These are phyloP conservation scores for Leuciscus waleckii DNA, from an alignment of 2,797 vertebrate genomes.

Conservation along the genomic window DNA sequence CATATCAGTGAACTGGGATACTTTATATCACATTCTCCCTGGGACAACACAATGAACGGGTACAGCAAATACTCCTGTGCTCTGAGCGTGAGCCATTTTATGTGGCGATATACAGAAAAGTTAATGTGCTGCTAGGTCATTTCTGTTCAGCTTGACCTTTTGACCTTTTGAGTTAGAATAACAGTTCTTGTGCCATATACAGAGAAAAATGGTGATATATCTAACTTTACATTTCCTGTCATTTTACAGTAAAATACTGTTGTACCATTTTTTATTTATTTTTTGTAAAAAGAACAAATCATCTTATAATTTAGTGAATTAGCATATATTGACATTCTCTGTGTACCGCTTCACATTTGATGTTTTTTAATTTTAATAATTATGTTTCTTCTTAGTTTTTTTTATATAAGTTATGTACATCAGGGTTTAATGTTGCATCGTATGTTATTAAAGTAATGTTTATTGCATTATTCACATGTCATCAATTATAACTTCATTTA, in stretches of 20 bases:
- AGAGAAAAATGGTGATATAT: no score
- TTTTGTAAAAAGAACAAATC: no score
- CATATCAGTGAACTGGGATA: slow-evolving; percentile 41
- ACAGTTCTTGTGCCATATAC: neutral
- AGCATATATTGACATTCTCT: no score
- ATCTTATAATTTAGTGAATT: no score
- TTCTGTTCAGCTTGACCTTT: neutral
- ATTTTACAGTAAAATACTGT: neutral
- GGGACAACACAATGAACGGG: slow-evolving; percentile 29
- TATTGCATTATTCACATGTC: no score
- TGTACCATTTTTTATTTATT: no score
- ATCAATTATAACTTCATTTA: neutral
- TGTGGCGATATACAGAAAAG: slow-evolving; percentile 13
- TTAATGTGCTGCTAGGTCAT: slow-evolving; percentile 23
- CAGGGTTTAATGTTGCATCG: no score
- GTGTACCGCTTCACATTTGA: neutral
- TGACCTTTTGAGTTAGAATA: neutral
- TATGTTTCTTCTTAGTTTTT: neutral
- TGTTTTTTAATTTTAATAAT: neutral
- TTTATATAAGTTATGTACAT: neutral
- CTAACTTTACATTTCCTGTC: neutral
- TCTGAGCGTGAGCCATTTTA: slow-evolving; percentile 19
- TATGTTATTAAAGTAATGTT: no score
- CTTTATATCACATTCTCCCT: slow-evolving; percentile 25
- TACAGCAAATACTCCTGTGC: slow-evolving; percentile 36